A percentile compares a stretch with the other conserved stretches of the same genome.
Evolutionary conservation across 2,888 invertebrate species (phyloP).

Genomic region (Drosophila rubida): DNA sequence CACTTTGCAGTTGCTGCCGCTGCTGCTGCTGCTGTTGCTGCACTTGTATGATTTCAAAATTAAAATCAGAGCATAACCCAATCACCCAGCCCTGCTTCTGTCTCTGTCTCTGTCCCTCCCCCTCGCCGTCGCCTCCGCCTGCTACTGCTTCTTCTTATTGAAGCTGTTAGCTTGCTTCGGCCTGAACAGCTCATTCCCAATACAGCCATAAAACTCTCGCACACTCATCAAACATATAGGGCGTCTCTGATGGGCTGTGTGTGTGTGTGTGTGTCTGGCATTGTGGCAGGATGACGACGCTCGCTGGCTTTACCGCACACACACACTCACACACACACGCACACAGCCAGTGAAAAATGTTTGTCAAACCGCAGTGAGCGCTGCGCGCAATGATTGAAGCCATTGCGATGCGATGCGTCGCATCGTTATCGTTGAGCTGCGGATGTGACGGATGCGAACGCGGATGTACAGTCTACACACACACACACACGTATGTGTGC

Average conservation of each 20-base stretch:
- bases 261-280: conserved; percentile 9
- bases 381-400: conserved; percentile 75
- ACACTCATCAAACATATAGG: conserved; percentile 75
- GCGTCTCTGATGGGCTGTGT: conserved; percentile 25
- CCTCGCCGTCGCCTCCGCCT: not conserved
- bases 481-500: conserved; percentile 1
- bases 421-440: conserved; percentile 63
- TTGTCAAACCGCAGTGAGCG: conserved; percentile 77
- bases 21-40: conserved; percentile 45
- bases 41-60: conserved; percentile 77
- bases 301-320: conserved; percentile 46
- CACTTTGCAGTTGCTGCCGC: conserved; percentile 54
- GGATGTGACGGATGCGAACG: conserved; percentile 38
- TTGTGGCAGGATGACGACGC: conserved; percentile 19
- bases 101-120: not conserved
- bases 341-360: conserved; percentile 75
- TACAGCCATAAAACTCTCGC: conserved; percentile 78
- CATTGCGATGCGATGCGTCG: conserved; percentile 62
- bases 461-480: not conserved
- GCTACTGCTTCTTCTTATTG: conserved; percentile 29
- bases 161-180: conserved; percentile 39
- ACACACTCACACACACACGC: not conserved
- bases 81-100: conserved; percentile 48
- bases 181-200: conserved; percentile 70
- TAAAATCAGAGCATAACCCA: conserved; percentile 78